These are phyloP conservation scores for Pseudonaja textilis DNA, from an alignment of 2,113 vertebrate species.

Conservation along the genomic window DNA sequence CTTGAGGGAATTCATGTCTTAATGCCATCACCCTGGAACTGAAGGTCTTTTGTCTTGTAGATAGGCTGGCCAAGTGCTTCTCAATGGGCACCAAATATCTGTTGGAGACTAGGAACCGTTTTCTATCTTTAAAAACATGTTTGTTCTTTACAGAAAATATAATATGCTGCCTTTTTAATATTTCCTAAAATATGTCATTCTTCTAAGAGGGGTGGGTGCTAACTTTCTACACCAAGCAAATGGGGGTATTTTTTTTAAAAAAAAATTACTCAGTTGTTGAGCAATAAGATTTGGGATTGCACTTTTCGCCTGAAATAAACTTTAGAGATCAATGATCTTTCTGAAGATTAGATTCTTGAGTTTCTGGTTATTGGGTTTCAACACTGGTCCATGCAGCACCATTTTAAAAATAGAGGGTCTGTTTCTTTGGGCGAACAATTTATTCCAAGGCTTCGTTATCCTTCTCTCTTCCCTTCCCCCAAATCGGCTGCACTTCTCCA, in stretches of 20 bases:
- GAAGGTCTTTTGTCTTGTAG: no score
- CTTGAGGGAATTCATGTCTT: no score
- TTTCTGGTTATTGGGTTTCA: not conserved
- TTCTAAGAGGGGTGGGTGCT: no score
- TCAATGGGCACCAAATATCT: not conserved
- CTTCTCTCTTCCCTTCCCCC: conserved; percentile 42
- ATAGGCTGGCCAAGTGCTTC: not conserved
- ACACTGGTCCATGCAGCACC: not conserved
- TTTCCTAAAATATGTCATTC: no score
- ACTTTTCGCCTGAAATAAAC: not conserved
- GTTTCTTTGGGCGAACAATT: not conserved
- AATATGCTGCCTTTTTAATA: not conserved
- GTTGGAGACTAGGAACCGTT: no score
- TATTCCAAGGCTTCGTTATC: conserved; percentile 21
- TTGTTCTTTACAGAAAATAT: no score
- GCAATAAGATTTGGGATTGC: not conserved
- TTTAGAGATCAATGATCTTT: not conserved
- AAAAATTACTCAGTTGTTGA: not conserved
- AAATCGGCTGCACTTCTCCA: conserved; percentile 47
- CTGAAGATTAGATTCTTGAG: not conserved
- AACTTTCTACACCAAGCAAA: not conserved
- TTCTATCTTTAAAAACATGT: no score
- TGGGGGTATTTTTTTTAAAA: not conserved
- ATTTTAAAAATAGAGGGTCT: not conserved
- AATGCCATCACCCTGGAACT: no score